Evolutionary conservation across 1,140 invertebrate species (phyloP).

Genomic region (Epicauta chinensis): DNA sequence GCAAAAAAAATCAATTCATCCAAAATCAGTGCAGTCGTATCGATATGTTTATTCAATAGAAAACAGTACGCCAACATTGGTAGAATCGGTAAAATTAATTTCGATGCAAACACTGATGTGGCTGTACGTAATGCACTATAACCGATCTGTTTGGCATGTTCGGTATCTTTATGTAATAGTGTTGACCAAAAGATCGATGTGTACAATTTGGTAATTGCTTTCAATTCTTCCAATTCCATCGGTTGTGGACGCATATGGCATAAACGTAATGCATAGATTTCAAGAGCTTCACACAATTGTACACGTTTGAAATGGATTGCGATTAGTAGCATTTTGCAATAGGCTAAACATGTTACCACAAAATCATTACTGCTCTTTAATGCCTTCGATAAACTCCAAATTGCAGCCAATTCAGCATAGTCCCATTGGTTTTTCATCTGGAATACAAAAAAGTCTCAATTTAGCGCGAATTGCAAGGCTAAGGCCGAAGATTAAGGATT

Average conservation of each 20-base stretch:
- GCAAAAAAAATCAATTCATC: no score
- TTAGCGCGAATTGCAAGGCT: no score
- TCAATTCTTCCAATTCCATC: conserved; percentile 44
- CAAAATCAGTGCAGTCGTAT: no score
- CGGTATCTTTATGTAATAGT: conserved; percentile 23
- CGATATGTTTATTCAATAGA: no score
- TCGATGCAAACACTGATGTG: conserved; percentile 35
- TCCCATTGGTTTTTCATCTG: conserved; percentile 34
- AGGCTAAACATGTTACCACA: conserved; percentile 45
- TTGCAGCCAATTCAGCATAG: conserved; percentile 48
- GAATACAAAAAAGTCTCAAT: conserved; percentile 1
- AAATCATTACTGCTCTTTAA: conserved; percentile 47
- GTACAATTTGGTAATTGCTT: conserved; percentile 45
- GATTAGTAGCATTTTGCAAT: conserved; percentile 47
- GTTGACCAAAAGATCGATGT: conserved; percentile 44
- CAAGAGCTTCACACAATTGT: conserved; percentile 32
- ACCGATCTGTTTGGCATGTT: conserved; percentile 41
- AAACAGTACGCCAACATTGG: no score
- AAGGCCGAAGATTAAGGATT: no score
- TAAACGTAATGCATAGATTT: conserved; percentile 40
- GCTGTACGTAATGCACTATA: conserved; percentile 41
- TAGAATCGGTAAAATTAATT: no score
- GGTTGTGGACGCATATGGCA: conserved; percentile 39
- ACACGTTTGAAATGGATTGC: conserved; percentile 25
- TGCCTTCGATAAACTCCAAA: conserved; percentile 49